phyloP scores from a whole-genome alignment of 2,113 vertebrate species.

The Ageneiosus marmoratus region DNA sequence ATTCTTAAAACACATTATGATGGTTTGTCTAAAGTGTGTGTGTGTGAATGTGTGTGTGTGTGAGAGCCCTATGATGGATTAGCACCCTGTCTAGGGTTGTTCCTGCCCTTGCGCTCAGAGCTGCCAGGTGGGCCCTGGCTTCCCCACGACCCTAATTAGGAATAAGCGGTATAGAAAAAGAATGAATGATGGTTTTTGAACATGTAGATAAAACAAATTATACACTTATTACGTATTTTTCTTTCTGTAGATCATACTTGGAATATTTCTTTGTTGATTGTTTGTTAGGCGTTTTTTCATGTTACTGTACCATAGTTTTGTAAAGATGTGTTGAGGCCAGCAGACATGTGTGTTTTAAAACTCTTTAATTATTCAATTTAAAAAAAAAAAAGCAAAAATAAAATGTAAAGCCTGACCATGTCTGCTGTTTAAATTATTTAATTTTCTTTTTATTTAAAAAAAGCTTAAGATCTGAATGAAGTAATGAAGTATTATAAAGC shows the following conservation, averaged over 20 bases:
- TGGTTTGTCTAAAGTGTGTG: too few relatives aligned
- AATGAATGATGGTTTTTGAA: too few relatives aligned
- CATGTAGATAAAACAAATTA: not conserved
- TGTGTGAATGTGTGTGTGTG: too few relatives aligned
- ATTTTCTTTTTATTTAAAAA: not conserved
- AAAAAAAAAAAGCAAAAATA: not conserved
- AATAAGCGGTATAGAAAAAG: too few relatives aligned
- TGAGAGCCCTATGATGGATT: too few relatives aligned
- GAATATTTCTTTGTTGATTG: not conserved
- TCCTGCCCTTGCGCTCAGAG: too few relatives aligned
- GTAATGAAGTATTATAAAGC: not conserved
- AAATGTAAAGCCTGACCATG: not conserved
- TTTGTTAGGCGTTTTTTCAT: too few relatives aligned
- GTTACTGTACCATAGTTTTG: too few relatives aligned
- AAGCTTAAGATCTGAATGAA: not conserved
- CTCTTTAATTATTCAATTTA: constrained; percentile 13
- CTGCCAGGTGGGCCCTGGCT: too few relatives aligned
- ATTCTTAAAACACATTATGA: not conserved
- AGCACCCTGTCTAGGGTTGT: too few relatives aligned
- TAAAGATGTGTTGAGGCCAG: not conserved
- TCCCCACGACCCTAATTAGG: too few relatives aligned
- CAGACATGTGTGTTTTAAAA: constrained; percentile 16
- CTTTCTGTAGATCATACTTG: not conserved
- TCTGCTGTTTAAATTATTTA: not conserved
- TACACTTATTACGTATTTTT: not conserved